Evolutionary conservation across 2,797 vertebrate species (phyloP), one percentile per base, ranked within the genome.

Genomic region (Eulemur rubriventer): DNA sequence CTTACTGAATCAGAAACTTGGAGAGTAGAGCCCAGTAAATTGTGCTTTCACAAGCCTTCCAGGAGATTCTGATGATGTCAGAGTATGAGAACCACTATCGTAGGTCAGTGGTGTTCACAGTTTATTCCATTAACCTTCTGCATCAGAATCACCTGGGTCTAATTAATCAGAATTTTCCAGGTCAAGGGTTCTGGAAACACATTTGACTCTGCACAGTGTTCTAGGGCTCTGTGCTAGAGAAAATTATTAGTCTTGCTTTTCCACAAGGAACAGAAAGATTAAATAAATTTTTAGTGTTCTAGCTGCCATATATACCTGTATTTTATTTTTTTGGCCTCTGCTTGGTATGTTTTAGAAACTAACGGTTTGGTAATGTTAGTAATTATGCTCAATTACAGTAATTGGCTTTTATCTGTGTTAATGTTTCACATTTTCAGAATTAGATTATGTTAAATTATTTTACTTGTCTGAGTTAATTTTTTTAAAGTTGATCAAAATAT

Each of bases 361-460:
- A 35, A 89, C 20, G 30, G 13, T 93, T 92, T 61, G 75, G 30
- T 73, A 76, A 18, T 69, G 13, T 67, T 91, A 70, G 22, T 78
- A 91, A 61, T 81, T 96, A 65, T 41, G 38, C n/a, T 91, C 75
- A 67, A 52, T 75, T 59, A 59, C 57, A 67, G 48, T 85, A 89
- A 87, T 84, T 91, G 46, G 6, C 43, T 91, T 83, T 83, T 95
- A 59, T 48, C 17, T 76, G 6, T 72, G 26, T 91, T 78, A 78
- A 78, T 43, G 65, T 91, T 89, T 75, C 65, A 61, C 22, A 78
- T 73, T 38, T 89, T 75, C 3, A 82, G 4, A 55, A 48, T 80
- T 91, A 63, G 75, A 30, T 86, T 86, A 63, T 75, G 7, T 89
- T 75, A 79, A 87, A 86, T 93, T 80, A 72, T 76, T 86, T 97